Base-by-base conservation (phyloP, 1,140 invertebrate species). In the Agrilus planipennis region DNA sequence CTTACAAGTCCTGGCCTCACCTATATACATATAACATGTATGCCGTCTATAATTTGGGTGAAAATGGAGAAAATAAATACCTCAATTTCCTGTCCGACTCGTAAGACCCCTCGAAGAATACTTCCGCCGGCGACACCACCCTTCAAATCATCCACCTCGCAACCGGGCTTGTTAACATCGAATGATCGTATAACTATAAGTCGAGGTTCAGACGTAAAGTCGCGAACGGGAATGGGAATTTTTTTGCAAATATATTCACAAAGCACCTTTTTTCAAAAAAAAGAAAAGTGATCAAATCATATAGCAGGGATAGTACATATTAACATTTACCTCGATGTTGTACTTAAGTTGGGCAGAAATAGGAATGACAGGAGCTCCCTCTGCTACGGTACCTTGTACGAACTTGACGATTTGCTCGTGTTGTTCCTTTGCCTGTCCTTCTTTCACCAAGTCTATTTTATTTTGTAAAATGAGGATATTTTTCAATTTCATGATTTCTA, bases 401-500 rank as follows among this genome's bases (percentile, higher is more conserved):
- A 99, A 99, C 62, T 93, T 94, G 5, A 90, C 73, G 51, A 99
- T 99, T 65, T 98, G 92, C 53, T 98, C 91, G 56, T 97, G 86
- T 59, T 99, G 93, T 56, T 99, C 95, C 61, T 93, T 94, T 0
- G 96, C 94, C 64, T 98, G 94, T 11, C 86, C 84, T 63, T 99
- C 95, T 60, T 97, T 97, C 3, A 99, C 93, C 48, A 99, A 72
- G 73, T 99, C 96, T 57, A 99, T 99, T 66, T 99, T 99, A 62
- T 99, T 99, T 69, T 99, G 96, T 36, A 99, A 70, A 52, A 99
- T 99, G 4, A 99, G 74, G 51, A 99, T 95, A 60, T 99, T 90
- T 60, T 98, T 94, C 41, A 99, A 63, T 58, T 98, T 97, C 96
- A 99, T 99, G 53, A 99, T 99, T 68, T 99, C 96, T 60, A 99